A percentile compares a stretch with the other conserved stretches of the same genome.
phyloP scores from a whole-genome alignment of 2,888 invertebrate genomes.

The Hyalella azteca region DNA sequence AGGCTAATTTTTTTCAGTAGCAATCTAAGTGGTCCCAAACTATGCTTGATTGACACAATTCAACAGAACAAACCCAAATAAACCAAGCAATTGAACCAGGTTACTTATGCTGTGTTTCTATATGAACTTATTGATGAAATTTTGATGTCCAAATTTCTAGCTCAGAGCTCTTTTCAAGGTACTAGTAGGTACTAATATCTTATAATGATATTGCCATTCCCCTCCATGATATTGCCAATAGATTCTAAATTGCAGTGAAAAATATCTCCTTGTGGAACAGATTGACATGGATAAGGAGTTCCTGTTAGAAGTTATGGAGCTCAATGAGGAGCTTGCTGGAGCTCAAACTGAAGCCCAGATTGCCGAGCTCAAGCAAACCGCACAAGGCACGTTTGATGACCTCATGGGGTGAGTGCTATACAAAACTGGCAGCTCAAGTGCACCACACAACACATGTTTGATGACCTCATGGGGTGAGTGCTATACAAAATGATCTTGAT shows the following conservation, averaged over 20 bases:
- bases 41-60: too few species aligned
- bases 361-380: constrained; percentile 68
- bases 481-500: neutral
- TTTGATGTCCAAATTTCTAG: neutral
- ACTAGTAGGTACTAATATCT: neutral
- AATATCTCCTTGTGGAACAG: constrained; percentile 60
- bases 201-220: neutral
- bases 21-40: too few species aligned
- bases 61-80: too few species aligned
- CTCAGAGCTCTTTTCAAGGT: neutral
- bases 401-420: constrained; percentile 65
- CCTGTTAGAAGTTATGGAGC: constrained; percentile 84
- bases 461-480: constrained; percentile 66
- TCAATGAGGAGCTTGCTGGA: constrained; percentile 80
- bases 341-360: constrained; percentile 66
- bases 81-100: too few species aligned
- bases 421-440: constrained; percentile 64
- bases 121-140: neutral
- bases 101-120: neutral
- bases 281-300: constrained; percentile 74
- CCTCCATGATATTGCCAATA: neutral
- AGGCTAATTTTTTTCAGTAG: too few species aligned
- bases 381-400: constrained; percentile 67
- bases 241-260: neutral
- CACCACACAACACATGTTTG: constrained; percentile 69